These are phyloP conservation scores for Stigmatopora nigra DNA, from an alignment of 2,113 vertebrate genomes.

Conservation along the genomic window DNA sequence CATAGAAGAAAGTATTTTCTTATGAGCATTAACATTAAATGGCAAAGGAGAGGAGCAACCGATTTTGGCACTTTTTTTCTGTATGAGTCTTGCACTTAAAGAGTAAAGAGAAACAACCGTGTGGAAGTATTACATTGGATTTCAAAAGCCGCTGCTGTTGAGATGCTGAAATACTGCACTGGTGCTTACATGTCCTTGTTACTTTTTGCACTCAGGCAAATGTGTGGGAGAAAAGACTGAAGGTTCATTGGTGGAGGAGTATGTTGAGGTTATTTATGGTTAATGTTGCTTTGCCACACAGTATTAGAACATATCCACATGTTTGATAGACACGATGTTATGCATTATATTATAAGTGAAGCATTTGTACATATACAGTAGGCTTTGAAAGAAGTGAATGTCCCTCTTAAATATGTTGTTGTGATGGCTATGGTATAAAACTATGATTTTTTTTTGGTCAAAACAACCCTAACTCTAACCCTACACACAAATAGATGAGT, in stretches of 20 bases:
- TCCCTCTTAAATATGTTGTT: no score
- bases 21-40: not conserved
- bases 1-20: not conserved
- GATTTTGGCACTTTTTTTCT: not conserved
- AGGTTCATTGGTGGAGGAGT: constrained; percentile 17
- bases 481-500: not conserved
- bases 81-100: not conserved
- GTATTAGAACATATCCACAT: not conserved
- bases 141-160: not conserved
- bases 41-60: not conserved
- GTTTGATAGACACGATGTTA: not conserved
- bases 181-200: not conserved
- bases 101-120: not conserved
- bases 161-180: not conserved
- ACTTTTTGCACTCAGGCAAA: not conserved
- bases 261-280: constrained; percentile 13
- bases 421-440: no score
- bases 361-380: no score
- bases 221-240: constrained; percentile 19
- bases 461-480: no score
- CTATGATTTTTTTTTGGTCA: no score
- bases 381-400: no score
- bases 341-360: no score
- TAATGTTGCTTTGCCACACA: constrained; percentile 1
- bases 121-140: not conserved